Conservation (phyloP, 2,888 invertebrate species). For the Marasmarcha lunaedactyla region DNA sequence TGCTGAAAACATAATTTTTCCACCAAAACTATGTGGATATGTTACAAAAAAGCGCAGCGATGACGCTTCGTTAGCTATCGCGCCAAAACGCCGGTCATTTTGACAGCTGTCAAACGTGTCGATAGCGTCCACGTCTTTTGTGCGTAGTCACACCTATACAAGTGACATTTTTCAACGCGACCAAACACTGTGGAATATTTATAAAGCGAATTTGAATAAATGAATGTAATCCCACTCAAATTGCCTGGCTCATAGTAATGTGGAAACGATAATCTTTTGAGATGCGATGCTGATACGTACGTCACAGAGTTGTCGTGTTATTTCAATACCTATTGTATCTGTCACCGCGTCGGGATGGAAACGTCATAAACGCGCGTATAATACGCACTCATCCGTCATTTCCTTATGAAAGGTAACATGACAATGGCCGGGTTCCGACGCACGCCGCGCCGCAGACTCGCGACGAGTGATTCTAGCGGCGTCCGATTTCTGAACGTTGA, state of each 20-base stretch:
- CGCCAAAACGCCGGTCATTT: conserved; percentile 49
- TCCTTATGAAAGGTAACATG: conserved; percentile 42
- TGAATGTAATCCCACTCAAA: conserved; percentile 56
- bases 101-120: conserved; percentile 62
- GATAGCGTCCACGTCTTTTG: conserved; percentile 44
- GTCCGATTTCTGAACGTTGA: conserved; percentile 44
- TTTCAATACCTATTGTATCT: conserved; percentile 60
- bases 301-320: conserved; percentile 37
- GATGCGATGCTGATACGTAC: conserved; percentile 53
- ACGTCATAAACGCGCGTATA: conserved; percentile 38
- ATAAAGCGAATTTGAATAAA: conserved; percentile 38
- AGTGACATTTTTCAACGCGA: background rate
- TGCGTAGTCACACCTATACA: conserved; percentile 33
- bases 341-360: conserved; percentile 23
- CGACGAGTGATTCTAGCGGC: conserved; percentile 50
- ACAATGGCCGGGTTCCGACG: conserved; percentile 45
- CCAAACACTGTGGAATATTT: background rate
- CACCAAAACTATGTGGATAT: conserved; percentile 45
- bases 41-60: conserved; percentile 35
- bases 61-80: conserved; percentile 55
- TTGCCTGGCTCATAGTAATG: conserved; percentile 43
- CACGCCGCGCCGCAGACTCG: conserved; percentile 38
- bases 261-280: conserved; percentile 48
- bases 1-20: conserved; percentile 61
- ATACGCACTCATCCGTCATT: conserved; percentile 52